Conservation (phyloP, 2,888 invertebrate species). For the Nemoura dubitans region DNA sequence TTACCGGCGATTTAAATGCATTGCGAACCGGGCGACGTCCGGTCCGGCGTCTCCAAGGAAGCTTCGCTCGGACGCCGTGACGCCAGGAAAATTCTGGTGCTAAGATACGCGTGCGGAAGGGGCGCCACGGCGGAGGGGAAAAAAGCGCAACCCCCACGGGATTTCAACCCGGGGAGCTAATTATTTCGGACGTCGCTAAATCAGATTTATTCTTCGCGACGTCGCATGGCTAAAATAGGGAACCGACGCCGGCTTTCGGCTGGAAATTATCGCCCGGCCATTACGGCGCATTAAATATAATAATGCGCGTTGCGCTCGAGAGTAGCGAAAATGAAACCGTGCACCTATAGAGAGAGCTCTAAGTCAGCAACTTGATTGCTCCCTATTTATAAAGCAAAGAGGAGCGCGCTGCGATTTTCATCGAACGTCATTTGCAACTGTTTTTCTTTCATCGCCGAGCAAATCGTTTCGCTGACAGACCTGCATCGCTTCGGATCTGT, state of each 20-base stretch:
- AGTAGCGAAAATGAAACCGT: background rate
- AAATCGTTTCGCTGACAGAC: background rate
- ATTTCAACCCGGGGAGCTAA: background rate
- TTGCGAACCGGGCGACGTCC: background rate
- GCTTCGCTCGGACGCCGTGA: background rate
- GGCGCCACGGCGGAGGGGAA: background rate
- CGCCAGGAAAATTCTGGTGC: background rate
- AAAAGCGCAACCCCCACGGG: background rate
- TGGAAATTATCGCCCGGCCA: background rate
- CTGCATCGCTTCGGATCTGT: background rate
- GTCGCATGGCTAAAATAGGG: background rate
- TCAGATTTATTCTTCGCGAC: constrained; percentile 19
- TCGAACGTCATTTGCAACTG: background rate
- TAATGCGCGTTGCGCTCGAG: background rate
- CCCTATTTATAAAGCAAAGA: too few species aligned
- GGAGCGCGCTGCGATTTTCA: background rate
- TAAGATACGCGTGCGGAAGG: background rate
- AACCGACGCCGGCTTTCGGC: constrained; percentile 5
- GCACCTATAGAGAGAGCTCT: background rate
- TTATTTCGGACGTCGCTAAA: constrained; percentile 29
- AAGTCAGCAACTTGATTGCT: background rate
- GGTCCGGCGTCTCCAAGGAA: background rate
- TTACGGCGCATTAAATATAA: background rate
- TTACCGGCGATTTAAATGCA: constrained; percentile 4
- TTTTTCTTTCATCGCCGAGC: background rate